Percentiles rank a stretch among this genome's conserved stretches.
Evolutionary conservation across 1,140 invertebrate species (phyloP).

Genomic region (Calliopsis andreniformis): DNA sequence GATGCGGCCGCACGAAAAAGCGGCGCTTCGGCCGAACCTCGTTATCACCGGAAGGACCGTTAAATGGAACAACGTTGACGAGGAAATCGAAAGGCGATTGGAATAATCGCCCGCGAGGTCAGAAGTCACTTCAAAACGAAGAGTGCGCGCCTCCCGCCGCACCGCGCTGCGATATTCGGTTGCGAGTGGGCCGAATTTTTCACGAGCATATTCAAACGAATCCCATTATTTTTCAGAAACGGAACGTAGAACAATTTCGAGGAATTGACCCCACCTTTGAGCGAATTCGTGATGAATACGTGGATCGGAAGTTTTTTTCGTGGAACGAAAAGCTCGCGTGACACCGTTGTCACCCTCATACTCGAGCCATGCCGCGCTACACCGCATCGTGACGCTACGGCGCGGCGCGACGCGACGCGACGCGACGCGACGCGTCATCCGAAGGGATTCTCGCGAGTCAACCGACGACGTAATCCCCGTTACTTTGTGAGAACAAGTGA

Average conservation of each 20-base stretch:
- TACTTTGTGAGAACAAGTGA: neutral
- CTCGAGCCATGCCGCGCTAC: too few species aligned
- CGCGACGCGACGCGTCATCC: neutral
- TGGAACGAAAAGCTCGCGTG: constrained; percentile 44
- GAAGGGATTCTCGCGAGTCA: neutral
- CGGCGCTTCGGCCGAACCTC: constrained; percentile 2
- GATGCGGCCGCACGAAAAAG: neutral
- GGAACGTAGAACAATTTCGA: constrained; percentile 39
- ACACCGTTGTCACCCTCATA: neutral
- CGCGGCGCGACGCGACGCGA: neutral
- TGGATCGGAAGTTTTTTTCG: constrained; percentile 51
- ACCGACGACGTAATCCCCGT: neutral
- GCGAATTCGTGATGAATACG: too few species aligned
- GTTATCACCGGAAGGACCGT: constrained; percentile 51
- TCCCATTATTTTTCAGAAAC: constrained; percentile 18
- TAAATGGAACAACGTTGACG: constrained; percentile 45
- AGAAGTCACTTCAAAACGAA: constrained; percentile 26
- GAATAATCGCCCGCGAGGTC: constrained; percentile 46
- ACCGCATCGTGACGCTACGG: too few species aligned
- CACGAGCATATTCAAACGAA: neutral
- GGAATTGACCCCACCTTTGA: constrained; percentile 33
- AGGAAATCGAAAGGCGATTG: constrained; percentile 48
- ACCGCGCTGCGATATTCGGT: neutral
- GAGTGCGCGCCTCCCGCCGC: neutral
- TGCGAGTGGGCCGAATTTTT: neutral